Conservation (phyloP, 1,140 invertebrate genomes). For the Frieseomelitta varia region DNA sequence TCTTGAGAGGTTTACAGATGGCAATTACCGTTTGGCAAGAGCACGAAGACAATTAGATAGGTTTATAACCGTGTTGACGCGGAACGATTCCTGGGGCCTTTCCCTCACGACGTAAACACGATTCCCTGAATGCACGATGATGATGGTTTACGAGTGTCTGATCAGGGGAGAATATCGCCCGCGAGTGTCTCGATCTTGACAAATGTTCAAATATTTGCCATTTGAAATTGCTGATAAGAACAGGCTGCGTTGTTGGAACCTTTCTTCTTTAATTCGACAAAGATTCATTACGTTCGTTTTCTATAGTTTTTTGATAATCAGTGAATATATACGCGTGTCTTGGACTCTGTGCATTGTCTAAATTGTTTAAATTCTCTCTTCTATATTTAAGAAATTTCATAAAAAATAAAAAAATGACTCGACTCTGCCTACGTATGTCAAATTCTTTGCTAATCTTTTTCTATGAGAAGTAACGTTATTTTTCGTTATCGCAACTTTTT, state of each 20-base stretch:
- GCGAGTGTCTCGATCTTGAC: background rate
- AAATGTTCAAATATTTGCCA: conserved; percentile 43
- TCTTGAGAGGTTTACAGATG: background rate
- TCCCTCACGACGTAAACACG: background rate
- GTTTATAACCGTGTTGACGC: background rate
- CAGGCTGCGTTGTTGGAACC: background rate
- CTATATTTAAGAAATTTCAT: too few relatives aligned
- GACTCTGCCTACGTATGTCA: too few relatives aligned
- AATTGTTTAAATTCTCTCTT: background rate
- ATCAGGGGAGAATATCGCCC: background rate
- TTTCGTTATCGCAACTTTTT: background rate
- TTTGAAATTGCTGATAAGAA: background rate
- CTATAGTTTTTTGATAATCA: background rate
- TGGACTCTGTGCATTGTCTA: background rate
- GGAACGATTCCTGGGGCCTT: background rate
- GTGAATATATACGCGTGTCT: background rate
- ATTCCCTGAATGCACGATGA: too few relatives aligned
- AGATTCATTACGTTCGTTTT: background rate
- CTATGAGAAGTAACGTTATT: too few relatives aligned
- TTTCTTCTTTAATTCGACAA: too few relatives aligned
- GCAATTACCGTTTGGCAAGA: background rate
- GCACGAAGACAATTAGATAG: background rate
- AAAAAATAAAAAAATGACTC: too few relatives aligned
- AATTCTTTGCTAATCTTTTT: too few relatives aligned
- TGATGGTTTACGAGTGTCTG: background rate